Conservation (phyloP, 2,113 vertebrate species). For the Scomber japonicus region DNA sequence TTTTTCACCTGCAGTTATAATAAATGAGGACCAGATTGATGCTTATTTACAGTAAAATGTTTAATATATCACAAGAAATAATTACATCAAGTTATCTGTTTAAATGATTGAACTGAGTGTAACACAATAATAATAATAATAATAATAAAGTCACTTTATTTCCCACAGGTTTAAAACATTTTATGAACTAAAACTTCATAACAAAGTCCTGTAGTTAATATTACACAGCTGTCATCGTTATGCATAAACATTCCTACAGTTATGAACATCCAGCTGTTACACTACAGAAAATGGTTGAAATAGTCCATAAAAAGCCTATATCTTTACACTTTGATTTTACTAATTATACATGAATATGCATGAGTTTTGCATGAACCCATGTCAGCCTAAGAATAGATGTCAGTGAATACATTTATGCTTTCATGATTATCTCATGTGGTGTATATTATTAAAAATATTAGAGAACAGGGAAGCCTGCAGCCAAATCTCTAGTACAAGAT, state of each 20-base stretch:
- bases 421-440: not conserved
- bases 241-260: slow-evolving; percentile 23
- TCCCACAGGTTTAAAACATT: not conserved
- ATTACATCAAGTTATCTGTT: not conserved
- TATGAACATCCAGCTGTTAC: slow-evolving; percentile 9
- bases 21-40: not conserved
- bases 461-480: not conserved
- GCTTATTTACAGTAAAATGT: slow-evolving; percentile 13
- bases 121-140: not conserved
- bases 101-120: slow-evolving; percentile 1
- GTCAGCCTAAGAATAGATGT: not conserved
- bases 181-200: slow-evolving; percentile 7
- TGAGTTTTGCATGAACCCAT: slow-evolving; percentile 12
- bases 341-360: not conserved
- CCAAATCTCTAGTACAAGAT: no score
- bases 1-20: not conserved
- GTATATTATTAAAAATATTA: not conserved
- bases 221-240: slow-evolving; percentile 21
- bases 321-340: slow-evolving; percentile 6
- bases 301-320: not conserved
- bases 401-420: not conserved
- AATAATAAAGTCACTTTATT: not conserved
- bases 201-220: slow-evolving; percentile 25
- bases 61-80: slow-evolving; percentile 22
- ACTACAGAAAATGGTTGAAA: not conserved